Percentiles rank a stretch among this genome's conserved stretches.
Evolutionary conservation across 2,113 vertebrate species (phyloP).

Genomic region (Platysteira castanea): DNA sequence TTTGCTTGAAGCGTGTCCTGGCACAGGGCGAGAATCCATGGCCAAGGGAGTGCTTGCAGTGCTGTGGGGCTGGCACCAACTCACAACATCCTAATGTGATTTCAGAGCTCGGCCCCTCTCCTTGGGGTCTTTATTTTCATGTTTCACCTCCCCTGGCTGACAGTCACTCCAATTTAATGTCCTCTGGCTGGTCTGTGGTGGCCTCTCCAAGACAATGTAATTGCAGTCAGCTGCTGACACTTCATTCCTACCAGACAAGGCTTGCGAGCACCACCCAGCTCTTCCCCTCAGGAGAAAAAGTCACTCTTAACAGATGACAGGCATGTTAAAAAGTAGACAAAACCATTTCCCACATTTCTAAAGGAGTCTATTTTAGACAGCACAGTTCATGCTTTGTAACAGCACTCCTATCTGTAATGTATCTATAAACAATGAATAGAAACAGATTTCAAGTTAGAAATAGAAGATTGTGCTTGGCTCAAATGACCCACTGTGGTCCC

Average conservation of each 20-base stretch:
- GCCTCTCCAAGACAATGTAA: neutral
- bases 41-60: neutral
- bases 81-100: accelerated
- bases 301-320: neutral
- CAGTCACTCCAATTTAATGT: neutral
- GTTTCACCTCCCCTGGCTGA: neutral
- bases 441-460: neutral
- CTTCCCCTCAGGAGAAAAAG: neutral
- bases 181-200: neutral
- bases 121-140: neutral
- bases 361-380: neutral
- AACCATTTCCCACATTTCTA: neutral
- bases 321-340: neutral
- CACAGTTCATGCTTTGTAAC: neutral
- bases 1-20: accelerated
- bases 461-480: neutral
- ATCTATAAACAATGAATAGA: neutral
- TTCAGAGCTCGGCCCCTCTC: neutral
- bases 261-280: neutral
- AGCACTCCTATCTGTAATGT: neutral
- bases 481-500: neutral
- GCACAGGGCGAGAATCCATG: accelerated
- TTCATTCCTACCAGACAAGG: neutral
- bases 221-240: neutral
- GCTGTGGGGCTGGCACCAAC: neutral